Percentiles rank a stretch among this genome's conserved stretches.
Evolutionary conservation across 2,888 invertebrate genomes (phyloP).

Genomic region (Cephus pygmeus): DNA sequence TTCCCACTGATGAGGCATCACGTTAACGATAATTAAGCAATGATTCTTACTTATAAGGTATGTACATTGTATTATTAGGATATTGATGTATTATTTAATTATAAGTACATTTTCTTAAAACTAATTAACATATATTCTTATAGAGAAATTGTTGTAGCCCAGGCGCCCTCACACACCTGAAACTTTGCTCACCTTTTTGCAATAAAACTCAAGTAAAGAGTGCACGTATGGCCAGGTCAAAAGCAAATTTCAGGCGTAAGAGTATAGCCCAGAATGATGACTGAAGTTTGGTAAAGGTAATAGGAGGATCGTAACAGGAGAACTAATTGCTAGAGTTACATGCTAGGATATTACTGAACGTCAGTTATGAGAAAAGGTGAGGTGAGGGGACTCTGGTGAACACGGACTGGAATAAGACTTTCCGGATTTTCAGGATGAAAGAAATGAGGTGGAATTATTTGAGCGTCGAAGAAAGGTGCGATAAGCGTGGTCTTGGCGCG

Average conservation of each 20-base stretch:
- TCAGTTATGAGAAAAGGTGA: conserved; percentile 3
- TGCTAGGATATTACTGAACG: neutral
- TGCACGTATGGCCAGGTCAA: conserved; percentile 57
- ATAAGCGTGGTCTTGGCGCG: neutral
- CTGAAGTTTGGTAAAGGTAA: neutral
- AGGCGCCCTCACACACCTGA: conserved; percentile 64
- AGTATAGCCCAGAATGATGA: conserved; percentile 40
- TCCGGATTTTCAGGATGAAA: neutral
- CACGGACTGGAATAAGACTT: conserved; percentile 12
- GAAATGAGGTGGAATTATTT: neutral
- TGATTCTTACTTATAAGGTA: neutral
- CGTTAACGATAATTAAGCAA: neutral
- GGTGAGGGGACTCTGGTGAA: conserved; percentile 13
- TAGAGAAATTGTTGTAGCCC: conserved; percentile 14
- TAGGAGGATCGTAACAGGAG: neutral
- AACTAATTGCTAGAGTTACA: neutral
- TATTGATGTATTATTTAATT: neutral
- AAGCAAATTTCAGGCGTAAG: conserved; percentile 65
- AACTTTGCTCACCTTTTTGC: conserved; percentile 63
- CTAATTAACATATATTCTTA: conserved; percentile 10
- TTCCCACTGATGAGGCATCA: neutral
- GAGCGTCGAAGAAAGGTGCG: neutral
- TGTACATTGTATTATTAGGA: neutral
- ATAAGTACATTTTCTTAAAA: neutral
- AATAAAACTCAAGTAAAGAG: conserved; percentile 46